phyloP scores from a whole-genome alignment of 2,113 vertebrate genomes.

The Taurulus bubalis region DNA sequence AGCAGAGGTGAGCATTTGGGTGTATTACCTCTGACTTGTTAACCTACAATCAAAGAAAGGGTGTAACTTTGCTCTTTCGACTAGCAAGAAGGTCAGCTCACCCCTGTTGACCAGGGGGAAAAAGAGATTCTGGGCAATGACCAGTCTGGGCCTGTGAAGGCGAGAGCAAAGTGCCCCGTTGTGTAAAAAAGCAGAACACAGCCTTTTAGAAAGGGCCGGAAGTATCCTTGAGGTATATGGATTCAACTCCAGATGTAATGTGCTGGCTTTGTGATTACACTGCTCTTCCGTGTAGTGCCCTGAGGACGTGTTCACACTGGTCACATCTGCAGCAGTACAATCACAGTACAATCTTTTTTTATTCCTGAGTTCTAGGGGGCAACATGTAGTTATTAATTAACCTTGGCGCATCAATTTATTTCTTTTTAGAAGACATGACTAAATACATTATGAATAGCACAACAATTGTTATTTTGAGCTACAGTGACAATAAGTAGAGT shows the following conservation, averaged over 20 bases:
- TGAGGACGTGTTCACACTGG: slow-evolving; percentile 20
- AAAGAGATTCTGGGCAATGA: slow-evolving; percentile 1
- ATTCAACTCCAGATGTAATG: slow-evolving; percentile 40
- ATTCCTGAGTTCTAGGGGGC: neutral
- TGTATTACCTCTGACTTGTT: slow-evolving; percentile 27
- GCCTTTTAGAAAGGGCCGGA: slow-evolving; percentile 50
- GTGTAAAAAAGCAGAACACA: slow-evolving; percentile 34
- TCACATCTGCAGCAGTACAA: slow-evolving; percentile 20
- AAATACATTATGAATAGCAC: neutral
- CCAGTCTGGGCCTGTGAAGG: slow-evolving; percentile 6
- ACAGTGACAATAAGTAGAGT: neutral
- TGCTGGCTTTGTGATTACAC: slow-evolving; percentile 47
- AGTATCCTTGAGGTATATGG: slow-evolving; percentile 46
- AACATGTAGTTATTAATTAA: neutral
- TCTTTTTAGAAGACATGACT: neutral
- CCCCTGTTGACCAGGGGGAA: slow-evolving; percentile 9
- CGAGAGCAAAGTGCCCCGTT: slow-evolving; percentile 19
- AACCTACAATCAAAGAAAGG: slow-evolving; percentile 19
- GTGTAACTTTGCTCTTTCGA: slow-evolving; percentile 22
- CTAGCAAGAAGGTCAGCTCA: slow-evolving; percentile 42
- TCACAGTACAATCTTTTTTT: neutral
- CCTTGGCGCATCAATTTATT: neutral
- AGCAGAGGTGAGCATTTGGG: slow-evolving; percentile 2
- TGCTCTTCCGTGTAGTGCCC: slow-evolving; percentile 32
- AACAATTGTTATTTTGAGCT: neutral